These are phyloP conservation scores for Maniola jurtina DNA, from an alignment of 1,140 invertebrate species.

Conservation along the genomic window DNA sequence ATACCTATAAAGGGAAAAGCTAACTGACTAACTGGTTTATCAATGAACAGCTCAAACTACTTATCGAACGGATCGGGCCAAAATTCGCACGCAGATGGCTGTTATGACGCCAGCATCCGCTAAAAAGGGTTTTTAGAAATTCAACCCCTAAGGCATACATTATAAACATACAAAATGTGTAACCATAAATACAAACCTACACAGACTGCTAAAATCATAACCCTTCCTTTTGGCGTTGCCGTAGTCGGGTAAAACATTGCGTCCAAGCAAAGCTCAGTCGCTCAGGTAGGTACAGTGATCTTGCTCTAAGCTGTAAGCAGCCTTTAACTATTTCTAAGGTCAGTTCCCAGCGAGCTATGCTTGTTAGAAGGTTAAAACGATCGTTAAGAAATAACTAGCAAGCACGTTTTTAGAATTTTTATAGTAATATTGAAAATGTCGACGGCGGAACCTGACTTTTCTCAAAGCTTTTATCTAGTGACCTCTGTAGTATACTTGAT, in stretches of 20 bases:
- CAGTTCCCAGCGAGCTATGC: neutral
- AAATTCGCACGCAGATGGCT: too few relatives aligned
- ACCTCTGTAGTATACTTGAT: neutral
- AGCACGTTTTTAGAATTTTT: conserved; percentile 5
- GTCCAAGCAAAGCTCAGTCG: neutral
- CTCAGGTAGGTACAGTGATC: neutral
- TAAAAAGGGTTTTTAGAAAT: too few relatives aligned
- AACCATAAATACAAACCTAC: neutral
- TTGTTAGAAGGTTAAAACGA: conserved; percentile 1
- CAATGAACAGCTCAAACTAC: too few relatives aligned
- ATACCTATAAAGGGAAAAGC: too few relatives aligned
- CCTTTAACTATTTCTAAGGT: conserved; percentile 2
- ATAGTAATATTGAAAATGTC: conserved; percentile 1
- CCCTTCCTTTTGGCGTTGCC: too few relatives aligned
- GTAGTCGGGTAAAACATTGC: neutral
- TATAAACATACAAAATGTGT: neutral
- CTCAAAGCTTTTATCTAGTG: neutral
- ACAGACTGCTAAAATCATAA: too few relatives aligned
- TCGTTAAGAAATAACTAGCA: conserved; percentile 3
- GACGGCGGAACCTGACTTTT: neutral
- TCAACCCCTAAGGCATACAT: too few relatives aligned
- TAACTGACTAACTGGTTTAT: too few relatives aligned
- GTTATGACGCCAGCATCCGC: too few relatives aligned
- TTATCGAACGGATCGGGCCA: too few relatives aligned
- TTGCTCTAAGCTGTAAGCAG: neutral